These are phyloP conservation scores for Callorhinus ursinus DNA, from an alignment of 2,113 vertebrate genomes.

Conservation along the genomic window DNA sequence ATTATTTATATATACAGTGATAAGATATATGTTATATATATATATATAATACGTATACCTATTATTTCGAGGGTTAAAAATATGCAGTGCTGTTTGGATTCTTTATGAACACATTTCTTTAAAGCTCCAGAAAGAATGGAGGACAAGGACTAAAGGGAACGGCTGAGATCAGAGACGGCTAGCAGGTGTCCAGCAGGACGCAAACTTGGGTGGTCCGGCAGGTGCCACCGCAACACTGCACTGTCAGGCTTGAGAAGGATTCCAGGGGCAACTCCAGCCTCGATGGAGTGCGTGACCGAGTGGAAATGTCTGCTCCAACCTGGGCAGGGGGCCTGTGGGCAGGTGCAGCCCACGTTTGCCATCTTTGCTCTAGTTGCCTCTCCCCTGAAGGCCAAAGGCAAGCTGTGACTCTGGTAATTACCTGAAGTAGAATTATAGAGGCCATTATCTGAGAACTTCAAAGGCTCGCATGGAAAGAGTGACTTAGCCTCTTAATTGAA, in stretches of 20 bases:
- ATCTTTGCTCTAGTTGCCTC: background rate
- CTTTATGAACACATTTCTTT: background rate
- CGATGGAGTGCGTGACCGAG: background rate
- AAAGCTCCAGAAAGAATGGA: background rate
- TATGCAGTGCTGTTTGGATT: background rate
- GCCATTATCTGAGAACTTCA: constrained; percentile 46
- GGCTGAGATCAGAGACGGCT: background rate
- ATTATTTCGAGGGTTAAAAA: constrained; percentile 12
- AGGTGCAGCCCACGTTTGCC: background rate
- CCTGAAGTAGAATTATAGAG: background rate
- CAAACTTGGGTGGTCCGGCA: rapidly evolving
- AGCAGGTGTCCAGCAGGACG: background rate
- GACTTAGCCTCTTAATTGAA: constrained; percentile 51
- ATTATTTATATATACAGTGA: background rate
- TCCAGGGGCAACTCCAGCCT: background rate
- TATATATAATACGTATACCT: background rate
- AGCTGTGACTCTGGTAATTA: background rate
- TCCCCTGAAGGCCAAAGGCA: background rate
- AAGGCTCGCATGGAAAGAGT: constrained; percentile 10
- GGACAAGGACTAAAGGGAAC: background rate
- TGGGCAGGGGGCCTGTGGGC: background rate
- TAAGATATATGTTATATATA: background rate
- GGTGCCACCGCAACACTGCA: rapidly evolving
- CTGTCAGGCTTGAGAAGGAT: background rate
- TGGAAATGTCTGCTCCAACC: background rate